Conservation (phyloP, 2,888 invertebrate species). For the Papilio demoleus region DNA sequence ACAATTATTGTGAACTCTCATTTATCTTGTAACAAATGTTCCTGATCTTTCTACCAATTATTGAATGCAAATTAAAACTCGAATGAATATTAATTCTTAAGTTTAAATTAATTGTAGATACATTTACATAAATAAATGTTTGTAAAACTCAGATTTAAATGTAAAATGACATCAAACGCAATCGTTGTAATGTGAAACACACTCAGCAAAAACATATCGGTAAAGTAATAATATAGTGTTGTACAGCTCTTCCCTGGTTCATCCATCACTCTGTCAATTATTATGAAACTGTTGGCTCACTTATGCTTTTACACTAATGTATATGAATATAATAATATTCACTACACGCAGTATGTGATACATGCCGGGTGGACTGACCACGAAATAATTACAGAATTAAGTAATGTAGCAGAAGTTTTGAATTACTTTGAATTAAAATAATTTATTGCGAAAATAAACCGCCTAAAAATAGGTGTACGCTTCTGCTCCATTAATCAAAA, state of each 20-base stretch:
- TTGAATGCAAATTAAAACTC: slow-evolving; percentile 2
- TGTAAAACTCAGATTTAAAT: no score
- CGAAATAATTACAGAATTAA: neutral
- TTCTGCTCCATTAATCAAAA: neutral
- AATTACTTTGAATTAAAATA: neutral
- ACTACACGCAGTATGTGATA: neutral
- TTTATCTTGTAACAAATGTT: slow-evolving; percentile 14
- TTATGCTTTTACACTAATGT: neutral
- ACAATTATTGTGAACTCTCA: slow-evolving; percentile 6
- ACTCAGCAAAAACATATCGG: neutral
- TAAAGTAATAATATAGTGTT: neutral
- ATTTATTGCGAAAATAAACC: neutral
- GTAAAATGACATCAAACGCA: neutral
- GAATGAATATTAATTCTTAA: neutral
- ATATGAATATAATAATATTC: neutral
- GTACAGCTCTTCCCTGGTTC: neutral
- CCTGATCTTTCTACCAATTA: neutral
- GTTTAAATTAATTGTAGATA: neutral
- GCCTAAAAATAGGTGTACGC: neutral
- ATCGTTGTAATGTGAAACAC: neutral
- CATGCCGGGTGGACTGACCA: neutral
- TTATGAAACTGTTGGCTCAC: neutral
- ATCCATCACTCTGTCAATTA: slow-evolving; percentile 12
- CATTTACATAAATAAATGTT: no score
- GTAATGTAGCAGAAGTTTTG: neutral